Evolutionary conservation across 2,113 vertebrate genomes (phyloP), one percentile per base, ranked within the genome.

Genomic region (Micronycteris hirsuta): DNA sequence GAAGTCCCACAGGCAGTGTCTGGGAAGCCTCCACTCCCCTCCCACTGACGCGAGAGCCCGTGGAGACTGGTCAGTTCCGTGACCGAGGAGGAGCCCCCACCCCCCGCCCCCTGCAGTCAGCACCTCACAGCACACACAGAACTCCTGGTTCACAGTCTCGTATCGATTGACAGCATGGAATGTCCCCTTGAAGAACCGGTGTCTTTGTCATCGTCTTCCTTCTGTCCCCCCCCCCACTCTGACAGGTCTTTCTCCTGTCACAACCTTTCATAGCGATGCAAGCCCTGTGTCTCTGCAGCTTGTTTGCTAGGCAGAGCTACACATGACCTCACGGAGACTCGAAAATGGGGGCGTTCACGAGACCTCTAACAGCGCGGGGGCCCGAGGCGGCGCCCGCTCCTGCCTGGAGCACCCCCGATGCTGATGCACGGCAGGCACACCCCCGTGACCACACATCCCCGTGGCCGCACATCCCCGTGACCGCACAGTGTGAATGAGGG

Each of bases 81-180:
- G 22, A 22, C 68, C 20, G 45, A 49, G 54, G 10, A 90, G 65
- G 5, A 14, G 45, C 58, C 76, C 63, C 49, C 10, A 3, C 28
- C 61, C 7, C 24, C 43, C 41, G 5, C 43, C 58, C 41, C 93
- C 56, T 26, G 13, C 1, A 17, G 47, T 56, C 33, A 4, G 83
- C 8, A 49, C 58, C 52, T 58, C 38, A 31, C 6, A 17, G 52
- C 28, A 85, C 41, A 49, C 16, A 47, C 74, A 58, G 71, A 65
- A 33, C 24, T 43, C 58, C 54, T 45, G 38, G 65, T 43, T 77
- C 76, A 8, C 31, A 22, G 9, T n/a, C 94, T 95, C 94, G 78
- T 26, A 56, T 0, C 52, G 97, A 56, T 0, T 56, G 97, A 91
- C 77, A 96, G 93, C 85, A n/a, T 0, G 0, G 88, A 95, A 96